Evolutionary conservation across 2,888 invertebrate species (phyloP).

Genomic region (Limnephilus lunatus): DNA sequence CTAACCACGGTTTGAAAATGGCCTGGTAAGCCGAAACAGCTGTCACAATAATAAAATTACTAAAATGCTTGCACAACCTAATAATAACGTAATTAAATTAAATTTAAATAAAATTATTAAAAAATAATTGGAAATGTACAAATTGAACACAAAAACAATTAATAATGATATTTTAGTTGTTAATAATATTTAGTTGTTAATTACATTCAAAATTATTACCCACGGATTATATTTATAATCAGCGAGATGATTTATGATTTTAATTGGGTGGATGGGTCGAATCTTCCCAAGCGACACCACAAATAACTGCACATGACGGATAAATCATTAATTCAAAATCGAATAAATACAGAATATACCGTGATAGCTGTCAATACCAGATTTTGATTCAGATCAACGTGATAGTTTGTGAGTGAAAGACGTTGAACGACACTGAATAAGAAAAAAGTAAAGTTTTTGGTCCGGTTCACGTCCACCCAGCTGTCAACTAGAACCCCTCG

Average conservation of each 20-base stretch:
- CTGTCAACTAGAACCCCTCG: slow-evolving; percentile 4
- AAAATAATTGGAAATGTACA: too few relatives aligned
- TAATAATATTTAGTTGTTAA: too few relatives aligned
- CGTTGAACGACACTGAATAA: background rate
- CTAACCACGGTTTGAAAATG: too few relatives aligned
- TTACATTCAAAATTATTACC: background rate
- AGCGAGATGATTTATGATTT: background rate
- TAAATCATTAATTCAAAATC: background rate
- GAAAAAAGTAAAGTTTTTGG: background rate
- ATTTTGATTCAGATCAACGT: background rate
- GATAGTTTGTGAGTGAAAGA: background rate
- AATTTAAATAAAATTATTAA: too few relatives aligned
- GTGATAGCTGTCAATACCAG: background rate
- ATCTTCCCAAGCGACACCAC: background rate
- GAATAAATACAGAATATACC: background rate
- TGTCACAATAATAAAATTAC: too few relatives aligned
- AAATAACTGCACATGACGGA: background rate
- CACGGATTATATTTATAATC: background rate
- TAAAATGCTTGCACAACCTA: too few relatives aligned
- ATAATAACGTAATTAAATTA: too few relatives aligned
- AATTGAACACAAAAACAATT: too few relatives aligned
- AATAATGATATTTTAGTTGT: too few relatives aligned
- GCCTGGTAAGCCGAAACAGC: too few relatives aligned
- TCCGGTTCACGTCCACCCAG: background rate
- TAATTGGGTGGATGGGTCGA: background rate